Conservation (phyloP, 1,140 invertebrate genomes). For the Akabosia matsudoensis region DNA sequence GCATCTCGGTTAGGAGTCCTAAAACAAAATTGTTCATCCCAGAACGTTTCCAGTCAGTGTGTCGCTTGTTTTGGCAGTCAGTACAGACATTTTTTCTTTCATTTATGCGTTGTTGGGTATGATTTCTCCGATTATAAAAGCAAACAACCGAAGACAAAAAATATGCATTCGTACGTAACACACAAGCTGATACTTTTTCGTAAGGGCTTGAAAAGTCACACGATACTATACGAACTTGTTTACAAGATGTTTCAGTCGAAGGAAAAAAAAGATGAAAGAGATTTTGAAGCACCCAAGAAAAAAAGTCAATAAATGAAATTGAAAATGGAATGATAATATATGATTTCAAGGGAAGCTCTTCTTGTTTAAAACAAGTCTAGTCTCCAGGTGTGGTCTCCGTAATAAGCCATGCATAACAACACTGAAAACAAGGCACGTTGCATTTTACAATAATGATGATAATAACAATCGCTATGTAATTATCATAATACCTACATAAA, state of each 20-base stretch:
- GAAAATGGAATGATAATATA: neutral
- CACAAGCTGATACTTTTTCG: too few species aligned
- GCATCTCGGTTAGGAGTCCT: neutral
- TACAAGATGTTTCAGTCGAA: neutral
- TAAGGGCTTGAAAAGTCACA: neutral
- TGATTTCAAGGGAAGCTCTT: too few species aligned
- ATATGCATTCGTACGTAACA: neutral
- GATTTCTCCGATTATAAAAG: neutral
- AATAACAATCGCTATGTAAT: constrained; percentile 3
- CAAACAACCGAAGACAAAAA: neutral
- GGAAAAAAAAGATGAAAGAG: neutral
- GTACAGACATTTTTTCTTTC: neutral
- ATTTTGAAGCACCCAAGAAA: neutral
- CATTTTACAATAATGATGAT: neutral
- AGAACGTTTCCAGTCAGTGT: neutral
- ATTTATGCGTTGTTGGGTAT: neutral
- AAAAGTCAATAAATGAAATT: neutral
- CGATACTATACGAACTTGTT: neutral
- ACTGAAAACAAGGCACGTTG: neutral
- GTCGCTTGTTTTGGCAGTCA: neutral
- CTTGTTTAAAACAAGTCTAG: neutral
- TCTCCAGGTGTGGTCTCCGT: constrained; percentile 8
- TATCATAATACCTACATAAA: neutral
- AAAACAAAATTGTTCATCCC: neutral
- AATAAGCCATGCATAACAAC: neutral